Evolutionary conservation across 2,113 vertebrate genomes (phyloP).

Genomic region (Ceyx melanurus): DNA sequence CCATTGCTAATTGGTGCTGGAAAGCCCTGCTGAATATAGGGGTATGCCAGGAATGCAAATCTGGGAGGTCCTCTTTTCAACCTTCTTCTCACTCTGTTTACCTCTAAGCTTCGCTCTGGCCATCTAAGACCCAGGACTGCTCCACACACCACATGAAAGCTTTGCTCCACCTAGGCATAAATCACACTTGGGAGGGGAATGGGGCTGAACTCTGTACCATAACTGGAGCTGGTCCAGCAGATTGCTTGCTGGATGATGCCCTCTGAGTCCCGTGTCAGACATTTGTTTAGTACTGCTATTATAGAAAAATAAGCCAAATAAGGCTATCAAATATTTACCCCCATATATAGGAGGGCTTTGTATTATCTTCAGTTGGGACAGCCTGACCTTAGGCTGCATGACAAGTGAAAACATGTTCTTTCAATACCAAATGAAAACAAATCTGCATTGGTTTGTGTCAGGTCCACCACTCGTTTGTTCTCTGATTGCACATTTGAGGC

Average conservation of each 20-base stretch:
- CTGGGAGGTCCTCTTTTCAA: not conserved
- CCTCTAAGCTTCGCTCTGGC: not conserved
- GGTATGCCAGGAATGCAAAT: not conserved
- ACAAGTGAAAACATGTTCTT: not conserved
- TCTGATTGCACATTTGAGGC: not conserved
- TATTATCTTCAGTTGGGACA: not conserved
- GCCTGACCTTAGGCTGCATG: not conserved
- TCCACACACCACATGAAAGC: not conserved
- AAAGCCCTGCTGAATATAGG: not conserved
- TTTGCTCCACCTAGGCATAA: not conserved
- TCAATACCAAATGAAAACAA: not conserved
- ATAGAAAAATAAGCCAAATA: not conserved
- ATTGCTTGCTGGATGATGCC: not conserved
- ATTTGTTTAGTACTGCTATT: not conserved
- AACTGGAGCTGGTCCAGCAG: not conserved
- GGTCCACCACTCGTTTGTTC: not conserved
- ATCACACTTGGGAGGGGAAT: not conserved
- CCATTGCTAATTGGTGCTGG: slow-evolving; percentile 18
- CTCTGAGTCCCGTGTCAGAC: not conserved
- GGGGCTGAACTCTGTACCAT: not conserved
- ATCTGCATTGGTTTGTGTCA: not conserved
- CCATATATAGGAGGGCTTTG: not conserved
- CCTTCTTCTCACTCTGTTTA: not conserved
- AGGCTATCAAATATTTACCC: not conserved
- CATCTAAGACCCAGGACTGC: not conserved